A percentile compares a stretch with the other conserved stretches of the same genome.
These are phyloP conservation scores for Sminthurinus aureus DNA, from an alignment of 2,888 invertebrate genomes.

Conservation along the genomic window DNA sequence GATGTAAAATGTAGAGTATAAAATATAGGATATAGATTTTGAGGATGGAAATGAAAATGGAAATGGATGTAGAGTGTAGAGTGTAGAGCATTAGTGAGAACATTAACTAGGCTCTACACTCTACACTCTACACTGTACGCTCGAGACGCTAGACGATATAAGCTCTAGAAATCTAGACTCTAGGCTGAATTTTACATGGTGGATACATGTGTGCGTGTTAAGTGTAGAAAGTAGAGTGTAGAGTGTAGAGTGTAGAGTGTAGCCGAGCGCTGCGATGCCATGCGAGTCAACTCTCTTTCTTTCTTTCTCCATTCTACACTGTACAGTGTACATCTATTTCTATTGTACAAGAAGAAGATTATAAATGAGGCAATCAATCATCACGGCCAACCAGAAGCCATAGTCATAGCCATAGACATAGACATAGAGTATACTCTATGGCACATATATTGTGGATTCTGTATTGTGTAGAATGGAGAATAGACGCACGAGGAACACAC, in stretches of 20 bases:
- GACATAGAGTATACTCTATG: neutral
- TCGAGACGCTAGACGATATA: too few species aligned
- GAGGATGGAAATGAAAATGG: neutral
- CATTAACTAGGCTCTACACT: neutral
- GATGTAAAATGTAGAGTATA: too few species aligned
- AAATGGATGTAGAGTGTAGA: neutral
- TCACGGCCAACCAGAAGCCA: constrained; percentile 22
- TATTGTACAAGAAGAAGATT: constrained; percentile 28
- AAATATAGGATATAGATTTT: too few species aligned
- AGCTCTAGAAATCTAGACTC: too few species aligned
- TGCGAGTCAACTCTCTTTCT: constrained; percentile 17
- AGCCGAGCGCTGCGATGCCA: neutral
- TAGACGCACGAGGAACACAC: neutral
- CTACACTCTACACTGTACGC: too few species aligned
- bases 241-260: too few species aligned
- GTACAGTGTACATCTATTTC: neutral
- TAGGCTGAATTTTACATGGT: too few species aligned
- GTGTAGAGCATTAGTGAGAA: neutral
- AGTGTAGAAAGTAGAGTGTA: too few species aligned
- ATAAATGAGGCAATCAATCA: constrained; percentile 45
- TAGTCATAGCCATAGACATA: neutral
- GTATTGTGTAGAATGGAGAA: neutral
- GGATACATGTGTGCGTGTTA: too few species aligned
- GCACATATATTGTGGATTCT: neutral
- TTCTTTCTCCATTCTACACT: too few species aligned